Evolutionary conservation across 2,888 invertebrate genomes (phyloP).

Genomic region (Entomobrya proxima): DNA sequence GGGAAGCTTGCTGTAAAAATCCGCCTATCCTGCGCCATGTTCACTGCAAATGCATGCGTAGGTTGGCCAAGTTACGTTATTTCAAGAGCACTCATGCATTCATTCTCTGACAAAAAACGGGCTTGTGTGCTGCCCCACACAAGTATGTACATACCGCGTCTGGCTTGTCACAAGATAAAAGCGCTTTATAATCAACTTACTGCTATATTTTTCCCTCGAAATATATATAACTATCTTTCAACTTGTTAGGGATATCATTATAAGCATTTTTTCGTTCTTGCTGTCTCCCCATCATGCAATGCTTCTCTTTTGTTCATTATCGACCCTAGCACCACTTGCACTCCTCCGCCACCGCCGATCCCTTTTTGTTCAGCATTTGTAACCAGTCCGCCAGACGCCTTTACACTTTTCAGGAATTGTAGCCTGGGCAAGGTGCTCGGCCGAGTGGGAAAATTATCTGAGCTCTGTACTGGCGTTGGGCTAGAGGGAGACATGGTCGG

Average conservation of each 20-base stretch:
- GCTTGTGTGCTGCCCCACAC: no score
- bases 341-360: slow-evolving; percentile 50
- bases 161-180: background rate
- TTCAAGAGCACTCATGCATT: slow-evolving; percentile 14
- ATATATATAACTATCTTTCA: no score
- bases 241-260: no score
- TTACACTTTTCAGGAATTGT: slow-evolving; percentile 20
- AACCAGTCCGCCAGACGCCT: slow-evolving; percentile 6
- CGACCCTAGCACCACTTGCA: slow-evolving; percentile 6
- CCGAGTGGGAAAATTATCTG: background rate
- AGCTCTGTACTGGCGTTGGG: background rate
- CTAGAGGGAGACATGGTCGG: slow-evolving; percentile 36
- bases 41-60: background rate
- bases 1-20: background rate
- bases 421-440: background rate
- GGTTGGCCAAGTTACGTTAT: slow-evolving; percentile 7
- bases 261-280: no score
- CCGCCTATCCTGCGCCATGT: slow-evolving; percentile 29
- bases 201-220: background rate
- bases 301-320: slow-evolving; percentile 7
- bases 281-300: no score
- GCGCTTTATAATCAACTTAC: background rate
- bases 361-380: slow-evolving; percentile 14
- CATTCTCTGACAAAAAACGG: no score
- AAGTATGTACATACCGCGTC: background rate